Percentiles rank a stretch among this genome's conserved stretches.
phyloP scores from a whole-genome alignment of 2,113 vertebrate species.

The Caranx ignobilis region DNA sequence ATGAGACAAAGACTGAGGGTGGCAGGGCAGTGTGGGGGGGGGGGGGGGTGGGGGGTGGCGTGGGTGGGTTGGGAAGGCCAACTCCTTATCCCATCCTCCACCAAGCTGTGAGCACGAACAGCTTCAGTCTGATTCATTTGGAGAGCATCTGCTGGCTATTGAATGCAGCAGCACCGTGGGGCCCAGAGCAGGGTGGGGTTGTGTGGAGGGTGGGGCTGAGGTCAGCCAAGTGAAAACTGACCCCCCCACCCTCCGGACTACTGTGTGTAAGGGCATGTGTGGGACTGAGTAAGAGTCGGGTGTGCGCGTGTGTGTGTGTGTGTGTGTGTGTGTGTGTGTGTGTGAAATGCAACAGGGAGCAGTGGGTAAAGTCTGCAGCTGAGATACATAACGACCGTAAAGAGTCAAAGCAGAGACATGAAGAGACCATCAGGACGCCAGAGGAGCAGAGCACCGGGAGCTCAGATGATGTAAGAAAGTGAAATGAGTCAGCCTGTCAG shows the following conservation, averaged over 20 bases:
- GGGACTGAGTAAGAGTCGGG: slow-evolving; percentile 11
- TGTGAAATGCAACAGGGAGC: too few relatives aligned
- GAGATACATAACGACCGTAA: slow-evolving; percentile 22
- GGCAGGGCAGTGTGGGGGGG: slow-evolving; percentile 12
- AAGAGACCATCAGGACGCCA: background rate
- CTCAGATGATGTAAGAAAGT: slow-evolving; percentile 42
- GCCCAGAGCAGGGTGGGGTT: slow-evolving; percentile 58
- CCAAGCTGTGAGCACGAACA: slow-evolving; percentile 54
- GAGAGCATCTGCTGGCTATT: slow-evolving; percentile 74
- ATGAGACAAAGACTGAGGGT: slow-evolving; percentile 35
- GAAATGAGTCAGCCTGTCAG: slow-evolving; percentile 39
- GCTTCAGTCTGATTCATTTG: slow-evolving; percentile 64
- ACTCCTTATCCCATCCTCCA: slow-evolving; percentile 66
- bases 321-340: too few relatives aligned
- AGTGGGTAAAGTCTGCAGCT: slow-evolving; percentile 13
- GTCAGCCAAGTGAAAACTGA: slow-evolving; percentile 56
- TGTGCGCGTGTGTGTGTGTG: too few relatives aligned
- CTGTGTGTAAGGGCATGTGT: slow-evolving; percentile 38
- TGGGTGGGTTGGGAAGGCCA: slow-evolving; percentile 17
- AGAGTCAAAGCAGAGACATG: background rate
- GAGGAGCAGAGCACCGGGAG: slow-evolving; percentile 19
- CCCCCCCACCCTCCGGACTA: slow-evolving; percentile 18
- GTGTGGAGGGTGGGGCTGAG: slow-evolving; percentile 47
- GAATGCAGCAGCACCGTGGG: slow-evolving; percentile 64
- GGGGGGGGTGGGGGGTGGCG: slow-evolving; percentile 15